Conservation (phyloP, 2,113 vertebrate species). For the Perca schrenkii region DNA sequence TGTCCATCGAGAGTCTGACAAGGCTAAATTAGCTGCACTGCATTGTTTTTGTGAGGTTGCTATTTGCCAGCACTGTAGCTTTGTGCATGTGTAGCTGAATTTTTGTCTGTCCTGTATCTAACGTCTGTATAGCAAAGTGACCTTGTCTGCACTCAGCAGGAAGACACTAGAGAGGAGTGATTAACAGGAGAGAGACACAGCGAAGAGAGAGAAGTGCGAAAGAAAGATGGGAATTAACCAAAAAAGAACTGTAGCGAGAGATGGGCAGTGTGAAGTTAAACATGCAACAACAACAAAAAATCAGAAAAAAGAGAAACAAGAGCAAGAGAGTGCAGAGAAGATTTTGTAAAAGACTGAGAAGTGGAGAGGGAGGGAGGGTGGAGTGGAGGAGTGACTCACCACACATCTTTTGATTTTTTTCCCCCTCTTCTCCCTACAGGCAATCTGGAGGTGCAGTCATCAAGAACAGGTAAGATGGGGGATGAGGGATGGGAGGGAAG, state of each 20-base stretch:
- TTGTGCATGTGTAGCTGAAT: conserved; percentile 19
- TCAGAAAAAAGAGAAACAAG: background rate
- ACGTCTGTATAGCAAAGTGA: conserved; percentile 67
- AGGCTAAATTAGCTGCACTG: background rate
- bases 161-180: conserved; percentile 72
- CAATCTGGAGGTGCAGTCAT: conserved; percentile 84
- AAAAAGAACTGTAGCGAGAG: conserved; percentile 1
- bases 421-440: conserved; percentile 67
- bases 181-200: conserved; percentile 67
- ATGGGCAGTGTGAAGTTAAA: conserved; percentile 55
- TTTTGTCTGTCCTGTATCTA: conserved; percentile 63
- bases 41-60: conserved; percentile 24
- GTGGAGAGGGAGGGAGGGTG: conserved; percentile 30
- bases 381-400: conserved; percentile 75
- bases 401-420: conserved; percentile 56
- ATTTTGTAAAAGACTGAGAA: conserved; percentile 41
- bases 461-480: conserved; percentile 79
- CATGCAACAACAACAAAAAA: background rate
- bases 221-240: conserved; percentile 13
- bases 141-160: conserved; percentile 75
- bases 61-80: conserved; percentile 7
- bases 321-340: conserved; percentile 20
- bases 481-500: background rate
- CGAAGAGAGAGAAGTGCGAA: conserved; percentile 27
- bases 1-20: background rate